These are phyloP conservation scores for Proteles cristata DNA, from an alignment of 2,113 vertebrate species.

Conservation along the genomic window DNA sequence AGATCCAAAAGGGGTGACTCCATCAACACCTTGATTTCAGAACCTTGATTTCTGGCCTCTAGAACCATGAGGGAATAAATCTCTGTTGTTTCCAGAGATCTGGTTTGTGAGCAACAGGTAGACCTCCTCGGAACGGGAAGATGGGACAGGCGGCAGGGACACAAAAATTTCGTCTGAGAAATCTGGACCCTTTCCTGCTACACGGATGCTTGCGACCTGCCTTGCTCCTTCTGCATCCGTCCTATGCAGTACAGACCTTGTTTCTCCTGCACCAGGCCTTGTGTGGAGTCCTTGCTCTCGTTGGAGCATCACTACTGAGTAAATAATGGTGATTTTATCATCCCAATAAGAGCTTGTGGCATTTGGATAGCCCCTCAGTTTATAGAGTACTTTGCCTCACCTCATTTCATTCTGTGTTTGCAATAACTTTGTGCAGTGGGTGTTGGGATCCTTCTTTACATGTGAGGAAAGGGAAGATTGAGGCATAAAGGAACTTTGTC, in stretches of 20 bases:
- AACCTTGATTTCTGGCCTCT: neutral
- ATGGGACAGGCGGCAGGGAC: neutral
- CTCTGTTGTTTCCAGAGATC: neutral
- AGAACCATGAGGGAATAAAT: neutral
- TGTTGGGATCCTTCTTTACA: neutral
- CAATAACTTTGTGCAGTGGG: neutral
- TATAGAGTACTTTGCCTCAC: neutral
- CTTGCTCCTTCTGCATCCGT: neutral
- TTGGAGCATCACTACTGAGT: neutral
- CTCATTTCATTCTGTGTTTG: neutral
- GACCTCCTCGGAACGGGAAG: neutral
- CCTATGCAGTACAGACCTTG: neutral
- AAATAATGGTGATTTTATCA: neutral
- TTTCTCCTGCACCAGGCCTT: neutral
- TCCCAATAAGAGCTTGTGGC: neutral
- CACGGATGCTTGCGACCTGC: neutral
- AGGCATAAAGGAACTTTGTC: neutral
- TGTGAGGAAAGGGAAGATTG: neutral
- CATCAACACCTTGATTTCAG: neutral
- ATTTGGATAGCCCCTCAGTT: slow-evolving; percentile 26
- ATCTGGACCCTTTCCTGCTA: neutral
- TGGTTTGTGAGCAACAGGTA: neutral
- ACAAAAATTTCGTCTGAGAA: neutral
- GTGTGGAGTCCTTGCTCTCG: rapidly evolving
- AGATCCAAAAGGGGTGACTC: neutral